phyloP scores from a whole-genome alignment of 2,888 invertebrate species.

The Unio pictorum region DNA sequence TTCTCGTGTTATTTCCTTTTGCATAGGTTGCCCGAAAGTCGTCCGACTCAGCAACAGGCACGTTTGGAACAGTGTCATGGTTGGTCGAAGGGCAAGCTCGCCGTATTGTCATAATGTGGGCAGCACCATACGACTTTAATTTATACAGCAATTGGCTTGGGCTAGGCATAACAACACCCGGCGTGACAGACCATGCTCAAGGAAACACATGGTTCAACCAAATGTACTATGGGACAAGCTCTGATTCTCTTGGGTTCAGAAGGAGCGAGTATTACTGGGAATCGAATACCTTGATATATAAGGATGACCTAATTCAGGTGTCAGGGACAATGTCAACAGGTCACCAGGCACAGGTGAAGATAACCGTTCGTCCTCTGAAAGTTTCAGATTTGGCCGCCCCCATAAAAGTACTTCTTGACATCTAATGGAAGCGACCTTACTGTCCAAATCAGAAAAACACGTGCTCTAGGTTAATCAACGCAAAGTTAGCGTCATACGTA shows the following conservation, averaged over 20 bases:
- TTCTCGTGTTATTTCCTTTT: no score
- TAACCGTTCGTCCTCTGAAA: conserved; percentile 12
- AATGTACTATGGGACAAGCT: conserved; percentile 15
- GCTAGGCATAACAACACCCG: conserved; percentile 13
- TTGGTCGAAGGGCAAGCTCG: conserved; percentile 11
- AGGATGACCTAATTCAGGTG: conserved; percentile 14
- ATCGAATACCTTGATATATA: neutral
- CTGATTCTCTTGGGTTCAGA: conserved; percentile 2
- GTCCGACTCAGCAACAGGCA: conserved; percentile 9
- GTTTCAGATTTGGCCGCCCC: conserved; percentile 11
- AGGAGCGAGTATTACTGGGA: conserved; percentile 7
- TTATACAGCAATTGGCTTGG: conserved; percentile 22
- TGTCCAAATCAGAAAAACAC: no score
- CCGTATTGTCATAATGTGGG: conserved; percentile 26
- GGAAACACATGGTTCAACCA: conserved; percentile 11
- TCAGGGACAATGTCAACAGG: conserved; percentile 18
- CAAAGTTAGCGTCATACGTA: no score
- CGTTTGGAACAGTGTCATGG: conserved; percentile 25
- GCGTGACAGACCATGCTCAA: neutral
- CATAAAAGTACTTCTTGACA: neutral
- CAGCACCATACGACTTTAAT: conserved; percentile 20
- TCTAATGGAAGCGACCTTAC: no score
- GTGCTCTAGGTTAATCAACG: no score
- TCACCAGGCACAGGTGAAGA: conserved; percentile 22
- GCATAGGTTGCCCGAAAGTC: conserved; percentile 13